Percentiles rank a stretch among this genome's conserved stretches.
These are phyloP conservation scores for Helicoverpa assulta DNA, from an alignment of 2,888 invertebrate species.

Conservation along the genomic window DNA sequence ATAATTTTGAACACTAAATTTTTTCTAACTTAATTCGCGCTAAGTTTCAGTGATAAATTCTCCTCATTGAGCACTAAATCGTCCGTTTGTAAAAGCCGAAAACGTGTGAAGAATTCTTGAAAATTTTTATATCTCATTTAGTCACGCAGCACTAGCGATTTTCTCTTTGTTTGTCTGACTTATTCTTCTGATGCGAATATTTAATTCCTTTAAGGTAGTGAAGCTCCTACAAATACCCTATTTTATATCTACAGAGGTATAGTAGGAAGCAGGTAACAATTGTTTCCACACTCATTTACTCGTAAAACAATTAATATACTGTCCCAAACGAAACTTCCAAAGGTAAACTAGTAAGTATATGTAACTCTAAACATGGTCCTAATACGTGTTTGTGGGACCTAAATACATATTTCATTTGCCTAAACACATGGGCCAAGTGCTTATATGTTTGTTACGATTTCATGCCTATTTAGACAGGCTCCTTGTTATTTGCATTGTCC, in stretches of 20 bases:
- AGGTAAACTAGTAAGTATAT: slow-evolving; percentile 12
- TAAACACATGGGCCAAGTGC: slow-evolving; percentile 31
- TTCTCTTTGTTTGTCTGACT: slow-evolving; percentile 16
- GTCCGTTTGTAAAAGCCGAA: slow-evolving; percentile 32
- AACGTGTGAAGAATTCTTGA: slow-evolving; percentile 38
- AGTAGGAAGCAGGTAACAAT: not conserved
- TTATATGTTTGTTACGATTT: slow-evolving; percentile 51
- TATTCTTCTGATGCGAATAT: too few species aligned
- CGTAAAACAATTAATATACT: not conserved
- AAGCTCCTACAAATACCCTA: too few species aligned
- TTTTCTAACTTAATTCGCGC: slow-evolving; percentile 14
- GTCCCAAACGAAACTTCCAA: slow-evolving; percentile 4
- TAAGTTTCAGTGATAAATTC: slow-evolving; percentile 30
- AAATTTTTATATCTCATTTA: slow-evolving; percentile 29
- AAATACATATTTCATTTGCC: slow-evolving; percentile 53
- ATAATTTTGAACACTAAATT: slow-evolving; percentile 3
- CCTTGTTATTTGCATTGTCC: slow-evolving; percentile 4
- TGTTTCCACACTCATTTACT: not conserved
- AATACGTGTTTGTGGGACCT: slow-evolving; percentile 43
- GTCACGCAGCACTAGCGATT: slow-evolving; percentile 35
- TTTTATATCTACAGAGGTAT: not conserved
- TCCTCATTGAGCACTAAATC: slow-evolving; percentile 23
- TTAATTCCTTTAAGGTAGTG: too few species aligned
- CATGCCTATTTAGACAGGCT: slow-evolving; percentile 24
- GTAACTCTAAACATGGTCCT: slow-evolving; percentile 9